Evolutionary conservation across 2,113 vertebrate genomes (phyloP), one percentile per base, ranked within the genome.

Genomic region (Spheniscus mendiculus): DNA sequence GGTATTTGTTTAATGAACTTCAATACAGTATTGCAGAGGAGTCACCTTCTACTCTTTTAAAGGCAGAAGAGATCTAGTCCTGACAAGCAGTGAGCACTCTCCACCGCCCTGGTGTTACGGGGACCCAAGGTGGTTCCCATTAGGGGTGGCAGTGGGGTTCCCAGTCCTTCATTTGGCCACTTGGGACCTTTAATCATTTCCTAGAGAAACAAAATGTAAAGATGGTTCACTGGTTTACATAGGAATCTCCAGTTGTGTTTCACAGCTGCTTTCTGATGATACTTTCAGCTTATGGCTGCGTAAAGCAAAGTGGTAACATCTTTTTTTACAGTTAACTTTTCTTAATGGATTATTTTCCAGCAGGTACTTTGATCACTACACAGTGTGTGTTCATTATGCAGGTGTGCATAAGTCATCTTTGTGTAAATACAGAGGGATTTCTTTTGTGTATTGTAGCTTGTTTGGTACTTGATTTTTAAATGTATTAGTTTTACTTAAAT

Each of bases 281-380:
- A 11, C 27, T 61, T 50, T 13, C 0, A 0, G 27, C 26, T 67
- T 70, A 34, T 0, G 1, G 8, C 53, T 69, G 15, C 0, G 0
- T 20, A 18, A 49, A 73, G 58, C 29, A 22, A 22, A 81, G 17
- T 3, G 10, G 4, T n/a, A 36, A 22, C 10, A 5, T 15, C 9
- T 16, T 12, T 50, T 65, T 55, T 77, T 44, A 15, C 4, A 16
- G 4, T 3, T 76, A 11, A 22, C 10, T 15, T 25, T 34, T 47
- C 30, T 71, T 30, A 45, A 13, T 36, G 29, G 20, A 4, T 85
- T 69, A 7, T 65, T 79, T 88, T 52, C n/a, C 22, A 58, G 29
- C 15, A n/a, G 20, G 32, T 50, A 47, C 55, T 79, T 76, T 34
- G 21, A 15, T 83, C 21, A 15, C 17, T 67, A 6, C 6, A 12